Conservation (phyloP, 1,140 invertebrate species). For the Leptopilina boulardi region DNA sequence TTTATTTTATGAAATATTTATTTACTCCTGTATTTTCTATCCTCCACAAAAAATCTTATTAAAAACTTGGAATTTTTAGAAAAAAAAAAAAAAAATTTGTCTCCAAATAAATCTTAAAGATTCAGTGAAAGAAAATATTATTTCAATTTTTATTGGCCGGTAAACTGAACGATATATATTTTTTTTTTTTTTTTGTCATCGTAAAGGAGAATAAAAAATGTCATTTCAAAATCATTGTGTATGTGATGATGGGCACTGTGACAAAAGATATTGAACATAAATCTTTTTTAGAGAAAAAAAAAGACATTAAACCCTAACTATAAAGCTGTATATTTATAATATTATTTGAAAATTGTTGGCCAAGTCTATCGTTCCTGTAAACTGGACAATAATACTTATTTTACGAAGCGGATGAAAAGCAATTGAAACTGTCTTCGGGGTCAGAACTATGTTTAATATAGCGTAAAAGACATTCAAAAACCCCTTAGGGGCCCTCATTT, state of each 20-base stretch:
- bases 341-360: slow-evolving; percentile 31
- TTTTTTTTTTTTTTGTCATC: not conserved
- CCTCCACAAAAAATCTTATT: no score
- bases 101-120: no score
- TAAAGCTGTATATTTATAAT: slow-evolving; percentile 24
- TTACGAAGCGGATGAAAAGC: slow-evolving; percentile 56
- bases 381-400: slow-evolving; percentile 61
- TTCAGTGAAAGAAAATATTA: no score
- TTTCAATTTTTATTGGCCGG: no score
- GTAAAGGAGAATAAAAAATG: not conserved
- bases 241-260: slow-evolving; percentile 49
- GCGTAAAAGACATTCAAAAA: slow-evolving; percentile 50
- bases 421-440: slow-evolving; percentile 41
- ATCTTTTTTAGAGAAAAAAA: slow-evolving; percentile 41
- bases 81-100: no score
- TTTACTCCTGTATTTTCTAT: no score
- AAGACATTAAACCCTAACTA: slow-evolving; percentile 39
- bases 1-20: no score
- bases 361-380: slow-evolving; percentile 38
- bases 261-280: slow-evolving; percentile 45
- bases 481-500: not conserved
- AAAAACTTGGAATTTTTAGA: no score
- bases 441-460: slow-evolving; percentile 60
- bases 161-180: no score
- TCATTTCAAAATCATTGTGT: not conserved